phyloP scores from a whole-genome alignment of 2,797 vertebrate genomes.

The Mormyrus proboscirostris region DNA sequence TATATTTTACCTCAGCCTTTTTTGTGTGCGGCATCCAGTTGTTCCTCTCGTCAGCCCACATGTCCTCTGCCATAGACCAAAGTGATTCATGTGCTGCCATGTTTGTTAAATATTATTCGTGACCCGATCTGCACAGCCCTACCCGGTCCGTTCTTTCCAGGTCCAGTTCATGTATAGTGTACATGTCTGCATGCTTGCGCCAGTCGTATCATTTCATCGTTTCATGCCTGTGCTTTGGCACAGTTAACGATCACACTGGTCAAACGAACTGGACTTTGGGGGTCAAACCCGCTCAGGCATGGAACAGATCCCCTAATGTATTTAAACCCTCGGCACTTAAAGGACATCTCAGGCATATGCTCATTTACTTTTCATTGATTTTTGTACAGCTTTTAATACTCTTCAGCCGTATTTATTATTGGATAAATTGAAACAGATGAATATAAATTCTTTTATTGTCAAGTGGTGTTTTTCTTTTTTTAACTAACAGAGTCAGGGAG shows the following conservation, averaged over 20 bases:
- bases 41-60: not conserved
- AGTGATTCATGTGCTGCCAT: not conserved
- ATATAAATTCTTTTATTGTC: not conserved
- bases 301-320: not conserved
- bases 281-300: not conserved
- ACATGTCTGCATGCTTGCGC: not conserved
- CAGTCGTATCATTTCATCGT: not conserved
- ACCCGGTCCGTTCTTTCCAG: not conserved
- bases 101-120: not conserved
- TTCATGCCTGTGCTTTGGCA: not conserved
- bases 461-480: not conserved
- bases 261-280: not conserved
- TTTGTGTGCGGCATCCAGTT: not conserved
- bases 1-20: not conserved
- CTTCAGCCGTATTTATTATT: not conserved
- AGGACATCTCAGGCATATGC: not conserved
- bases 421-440: not conserved
- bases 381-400: not conserved
- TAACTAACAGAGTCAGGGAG: not conserved
- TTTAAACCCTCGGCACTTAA: not conserved
- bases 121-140: not conserved
- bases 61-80: not conserved
- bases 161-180: not conserved
- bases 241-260: not conserved
- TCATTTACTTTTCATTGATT: not conserved